A percentile compares a stretch with the other conserved stretches of the same genome.
These are phyloP conservation scores for Colletes latitarsis DNA, from an alignment of 1,140 invertebrate species.

Conservation along the genomic window DNA sequence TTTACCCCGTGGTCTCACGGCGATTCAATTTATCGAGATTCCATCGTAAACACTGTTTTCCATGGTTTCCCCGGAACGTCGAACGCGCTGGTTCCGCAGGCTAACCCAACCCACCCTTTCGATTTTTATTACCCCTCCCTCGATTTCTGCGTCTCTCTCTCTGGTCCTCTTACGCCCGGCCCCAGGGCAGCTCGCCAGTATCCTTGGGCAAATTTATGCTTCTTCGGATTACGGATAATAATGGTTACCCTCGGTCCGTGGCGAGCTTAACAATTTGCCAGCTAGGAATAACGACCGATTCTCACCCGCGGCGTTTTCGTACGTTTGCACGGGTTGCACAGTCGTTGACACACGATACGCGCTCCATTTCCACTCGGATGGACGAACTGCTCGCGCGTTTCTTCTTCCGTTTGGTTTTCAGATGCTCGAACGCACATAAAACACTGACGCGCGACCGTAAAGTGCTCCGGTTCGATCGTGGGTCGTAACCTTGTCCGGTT, in stretches of 20 bases:
- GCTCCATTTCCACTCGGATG: neutral
- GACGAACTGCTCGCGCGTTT: neutral
- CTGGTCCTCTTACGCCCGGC: neutral
- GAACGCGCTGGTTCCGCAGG: neutral
- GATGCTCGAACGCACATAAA: too few species aligned
- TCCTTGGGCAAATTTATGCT: constrained; percentile 53
- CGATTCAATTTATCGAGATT: constrained; percentile 19
- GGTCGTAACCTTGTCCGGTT: constrained; percentile 12
- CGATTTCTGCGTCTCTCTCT: constrained; percentile 34
- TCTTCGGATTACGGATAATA: constrained; percentile 53
- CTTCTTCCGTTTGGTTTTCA: too few species aligned
- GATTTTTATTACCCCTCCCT: constrained; percentile 35
- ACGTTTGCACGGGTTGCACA: neutral
- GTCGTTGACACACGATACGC: constrained; percentile 28
- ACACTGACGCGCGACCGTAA: neutral
- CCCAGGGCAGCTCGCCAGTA: constrained; percentile 24
- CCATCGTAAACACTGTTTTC: constrained; percentile 20
- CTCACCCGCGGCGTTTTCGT: constrained; percentile 33
- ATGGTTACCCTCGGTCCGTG: constrained; percentile 42
- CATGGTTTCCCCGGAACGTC: neutral
- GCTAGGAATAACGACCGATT: constrained; percentile 48
- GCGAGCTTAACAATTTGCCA: constrained; percentile 49
- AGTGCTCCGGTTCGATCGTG: neutral
- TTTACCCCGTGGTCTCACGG: neutral
- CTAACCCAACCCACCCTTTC: neutral